Evolutionary conservation across 2,888 invertebrate species (phyloP).

Genomic region (Synanthedon tipuliformis): DNA sequence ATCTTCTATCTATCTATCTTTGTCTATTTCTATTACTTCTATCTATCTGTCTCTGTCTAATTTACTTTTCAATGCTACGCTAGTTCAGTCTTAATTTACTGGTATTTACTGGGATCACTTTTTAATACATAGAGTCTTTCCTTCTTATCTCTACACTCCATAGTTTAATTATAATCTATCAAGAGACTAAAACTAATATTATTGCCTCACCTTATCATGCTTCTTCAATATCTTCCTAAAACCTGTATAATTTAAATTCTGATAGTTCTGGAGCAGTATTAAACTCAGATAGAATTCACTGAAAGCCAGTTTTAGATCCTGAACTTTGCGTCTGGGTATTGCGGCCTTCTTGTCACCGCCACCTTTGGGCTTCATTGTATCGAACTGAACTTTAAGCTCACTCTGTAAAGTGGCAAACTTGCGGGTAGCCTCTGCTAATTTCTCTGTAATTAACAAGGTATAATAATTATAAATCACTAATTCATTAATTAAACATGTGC

Average conservation of each 20-base stretch:
- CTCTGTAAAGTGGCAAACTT: slow-evolving; percentile 92
- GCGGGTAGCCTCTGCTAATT: slow-evolving; percentile 96
- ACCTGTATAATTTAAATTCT: slow-evolving; percentile 97
- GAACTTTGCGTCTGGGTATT: slow-evolving; percentile 83
- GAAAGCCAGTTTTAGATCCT: slow-evolving; percentile 95
- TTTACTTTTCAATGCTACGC: no score
- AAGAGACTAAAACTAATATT: no score
- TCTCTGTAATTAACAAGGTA: slow-evolving; percentile 72
- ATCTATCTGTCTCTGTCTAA: no score
- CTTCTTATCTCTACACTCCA: no score
- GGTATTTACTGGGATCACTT: no score
- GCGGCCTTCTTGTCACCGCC: slow-evolving; percentile 57
- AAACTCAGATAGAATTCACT: slow-evolving; percentile 98
- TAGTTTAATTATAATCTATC: no score
- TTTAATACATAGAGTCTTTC: no score
- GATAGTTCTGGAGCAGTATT: slow-evolving; percentile 97
- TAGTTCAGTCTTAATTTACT: no score
- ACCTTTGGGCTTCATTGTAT: slow-evolving; percentile 62
- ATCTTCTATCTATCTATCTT: no score
- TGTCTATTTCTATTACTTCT: no score
- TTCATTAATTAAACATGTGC: no score
- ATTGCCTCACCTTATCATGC: slow-evolving; percentile 90
- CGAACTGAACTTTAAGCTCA: slow-evolving; percentile 79
- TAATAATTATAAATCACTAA: no score
- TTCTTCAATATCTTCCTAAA: slow-evolving; percentile 99